phyloP scores from a whole-genome alignment of 1,140 invertebrate species.

The Anadara kagoshimensis region DNA sequence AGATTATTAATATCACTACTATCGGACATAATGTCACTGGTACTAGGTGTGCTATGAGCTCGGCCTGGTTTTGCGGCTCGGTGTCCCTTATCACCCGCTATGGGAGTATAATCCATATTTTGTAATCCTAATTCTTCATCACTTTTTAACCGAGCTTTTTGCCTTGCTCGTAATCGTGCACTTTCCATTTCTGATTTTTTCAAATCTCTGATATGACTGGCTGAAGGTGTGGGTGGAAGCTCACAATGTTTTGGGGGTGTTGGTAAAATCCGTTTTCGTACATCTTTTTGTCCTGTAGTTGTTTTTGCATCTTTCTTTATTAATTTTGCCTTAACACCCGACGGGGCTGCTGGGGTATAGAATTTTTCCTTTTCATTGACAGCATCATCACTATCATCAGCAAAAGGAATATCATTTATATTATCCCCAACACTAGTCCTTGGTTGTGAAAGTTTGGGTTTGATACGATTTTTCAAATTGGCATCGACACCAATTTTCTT shows the following conservation, averaged over 20 bases:
- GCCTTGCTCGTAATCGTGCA: slow-evolving; percentile 46
- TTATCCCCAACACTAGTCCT: slow-evolving; percentile 40
- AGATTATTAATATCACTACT: slow-evolving; percentile 55
- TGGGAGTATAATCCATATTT: slow-evolving; percentile 34
- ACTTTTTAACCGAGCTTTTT: slow-evolving; percentile 50
- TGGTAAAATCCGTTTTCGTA: slow-evolving; percentile 57
- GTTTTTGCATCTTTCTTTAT: slow-evolving; percentile 29
- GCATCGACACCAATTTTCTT: slow-evolving; percentile 55
- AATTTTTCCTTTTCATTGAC: slow-evolving; percentile 48
- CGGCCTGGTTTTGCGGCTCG: slow-evolving; percentile 8
- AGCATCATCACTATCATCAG: slow-evolving; percentile 66
- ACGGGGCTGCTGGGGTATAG: slow-evolving; percentile 58
- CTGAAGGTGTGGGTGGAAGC: slow-evolving; percentile 34
- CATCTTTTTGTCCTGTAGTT: slow-evolving; percentile 33
- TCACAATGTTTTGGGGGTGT: slow-evolving; percentile 36
- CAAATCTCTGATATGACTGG: slow-evolving; percentile 49
- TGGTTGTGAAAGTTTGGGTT: slow-evolving; percentile 10
- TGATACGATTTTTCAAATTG: slow-evolving; percentile 27
- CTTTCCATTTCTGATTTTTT: slow-evolving; percentile 53
- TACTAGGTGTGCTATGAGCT: slow-evolving; percentile 46
- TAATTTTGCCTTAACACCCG: slow-evolving; percentile 43
- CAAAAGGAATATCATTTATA: slow-evolving; percentile 68
- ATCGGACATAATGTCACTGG: slow-evolving; percentile 56
- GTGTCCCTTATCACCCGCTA: slow-evolving; percentile 25
- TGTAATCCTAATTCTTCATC: slow-evolving; percentile 47